Evolutionary conservation across 2,888 invertebrate genomes (phyloP), one percentile per base, ranked within the genome.

Genomic region (Galeopsomyia nigrocyanea): DNA sequence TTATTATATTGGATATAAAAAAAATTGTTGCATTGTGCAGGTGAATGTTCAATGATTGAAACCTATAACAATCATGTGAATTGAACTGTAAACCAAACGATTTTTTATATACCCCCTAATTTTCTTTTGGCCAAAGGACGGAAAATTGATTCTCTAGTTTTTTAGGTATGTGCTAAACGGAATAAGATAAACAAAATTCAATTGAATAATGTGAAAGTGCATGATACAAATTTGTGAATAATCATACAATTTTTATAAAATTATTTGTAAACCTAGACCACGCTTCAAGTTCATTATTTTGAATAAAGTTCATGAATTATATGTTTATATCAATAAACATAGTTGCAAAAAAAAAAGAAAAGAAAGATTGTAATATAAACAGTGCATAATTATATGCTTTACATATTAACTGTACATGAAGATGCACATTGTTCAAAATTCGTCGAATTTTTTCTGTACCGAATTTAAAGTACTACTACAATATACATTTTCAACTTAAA

Each of bases 391-490:
- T 65, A 61, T 65, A 68, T 49, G 61, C 50, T 63, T 68, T 73
- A 70, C 47, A 58, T 63, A 62, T 68, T 66, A 73, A 67, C 70
- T 70, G 58, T 63, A 74, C 62, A 70, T 19, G 46, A 70, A 69
- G 60, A 67, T 17, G 63, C 10, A 63, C 67, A 67, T 66, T 66
- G 26, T 17, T 58, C 70, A 74, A n/a, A 74, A 70, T 63, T 31
- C 31, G 49, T 1, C 47, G 62, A 67, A 39, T 66, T 17, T 47
- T 69, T 70, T 63, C 21, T 31, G 2, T 31, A 63, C 67, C 66
- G 66, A 73, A 51, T 22, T 58, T 17, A 53, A 53, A 56, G 19
- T 22, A 65, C 13, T 10, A 10, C 7, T 39, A 39, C 10, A 19
- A 31, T 21, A 5, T 26, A 31, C 22, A 13, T 57, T n/a, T 56